phyloP scores from a whole-genome alignment of 2,113 vertebrate species.

The Petaurus breviceps region DNA sequence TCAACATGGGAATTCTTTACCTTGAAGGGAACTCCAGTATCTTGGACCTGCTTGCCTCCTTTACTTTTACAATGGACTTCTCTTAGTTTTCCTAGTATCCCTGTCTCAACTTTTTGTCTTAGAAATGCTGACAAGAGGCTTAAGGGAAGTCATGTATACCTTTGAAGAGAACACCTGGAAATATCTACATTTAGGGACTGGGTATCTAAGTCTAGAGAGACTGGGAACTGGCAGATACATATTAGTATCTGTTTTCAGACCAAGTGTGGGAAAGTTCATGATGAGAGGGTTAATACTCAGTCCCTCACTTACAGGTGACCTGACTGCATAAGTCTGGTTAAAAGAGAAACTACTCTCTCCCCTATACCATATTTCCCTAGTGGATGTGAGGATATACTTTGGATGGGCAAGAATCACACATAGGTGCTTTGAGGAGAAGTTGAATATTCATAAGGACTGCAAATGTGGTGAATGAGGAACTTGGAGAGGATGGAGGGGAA shows the following conservation, averaged over 20 bases:
- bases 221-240: background rate
- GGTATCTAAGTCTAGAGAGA: background rate
- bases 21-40: background rate
- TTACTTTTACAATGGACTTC: background rate
- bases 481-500: background rate
- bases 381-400: background rate
- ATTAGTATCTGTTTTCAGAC: background rate
- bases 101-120: background rate
- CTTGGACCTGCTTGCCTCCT: background rate
- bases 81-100: background rate
- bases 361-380: conserved; percentile 31
- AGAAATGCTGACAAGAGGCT: background rate
- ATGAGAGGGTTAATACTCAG: background rate
- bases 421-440: conserved; percentile 47
- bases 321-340: background rate
- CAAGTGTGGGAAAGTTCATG: conserved; percentile 19
- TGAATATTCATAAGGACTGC: conserved; percentile 72
- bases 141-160: background rate
- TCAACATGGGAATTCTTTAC: background rate
- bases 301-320: background rate
- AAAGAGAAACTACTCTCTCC: background rate
- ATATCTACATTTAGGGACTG: background rate
- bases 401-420: conserved; percentile 20
- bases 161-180: conserved; percentile 4
- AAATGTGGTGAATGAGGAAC: background rate